These are phyloP conservation scores for Chelon auratus DNA, from an alignment of 2,797 vertebrate species.

Conservation along the genomic window DNA sequence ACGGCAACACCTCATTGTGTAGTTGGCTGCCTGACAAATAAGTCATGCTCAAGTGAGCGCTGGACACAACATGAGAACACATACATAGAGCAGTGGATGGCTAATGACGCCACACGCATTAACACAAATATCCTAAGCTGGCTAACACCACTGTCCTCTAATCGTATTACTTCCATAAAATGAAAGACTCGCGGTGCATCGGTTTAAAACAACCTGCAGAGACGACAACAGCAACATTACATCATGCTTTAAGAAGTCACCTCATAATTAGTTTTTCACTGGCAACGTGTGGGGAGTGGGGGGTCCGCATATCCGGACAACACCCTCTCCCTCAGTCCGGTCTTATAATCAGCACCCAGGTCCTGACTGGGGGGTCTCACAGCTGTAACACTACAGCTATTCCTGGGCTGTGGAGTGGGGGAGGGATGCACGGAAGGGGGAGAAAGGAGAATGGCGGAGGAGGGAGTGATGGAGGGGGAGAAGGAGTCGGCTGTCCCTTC, in stretches of 20 bases:
- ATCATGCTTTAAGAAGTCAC: constrained; percentile 7
- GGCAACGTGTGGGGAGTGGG: background rate
- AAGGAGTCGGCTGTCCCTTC: constrained; percentile 62
- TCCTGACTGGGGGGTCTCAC: constrained; percentile 76
- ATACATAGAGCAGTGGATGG: constrained; percentile 38
- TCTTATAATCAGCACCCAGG: constrained; percentile 61
- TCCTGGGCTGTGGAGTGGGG: constrained; percentile 75
- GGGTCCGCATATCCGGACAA: constrained; percentile 51
- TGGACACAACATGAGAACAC: constrained; percentile 48
- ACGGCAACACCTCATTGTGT: constrained; percentile 76
- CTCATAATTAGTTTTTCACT: constrained; percentile 62
- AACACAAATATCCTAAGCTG: constrained; percentile 17
- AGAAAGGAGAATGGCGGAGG: constrained; percentile 61
- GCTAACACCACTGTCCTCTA: constrained; percentile 5
- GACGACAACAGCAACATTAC: background rate
- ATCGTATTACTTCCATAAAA: background rate
- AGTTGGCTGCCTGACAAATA: constrained; percentile 64
- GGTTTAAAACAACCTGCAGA: constrained; percentile 17
- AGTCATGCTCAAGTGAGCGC: constrained; percentile 50
- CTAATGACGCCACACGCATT: constrained; percentile 62
- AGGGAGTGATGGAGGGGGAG: constrained; percentile 15
- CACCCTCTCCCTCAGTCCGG: constrained; percentile 41
- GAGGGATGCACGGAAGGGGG: constrained; percentile 58
- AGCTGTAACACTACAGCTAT: constrained; percentile 76
- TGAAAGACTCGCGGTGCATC: constrained; percentile 18